Conservation (phyloP, 2,888 invertebrate genomes). For the Nomada goodeniana region DNA sequence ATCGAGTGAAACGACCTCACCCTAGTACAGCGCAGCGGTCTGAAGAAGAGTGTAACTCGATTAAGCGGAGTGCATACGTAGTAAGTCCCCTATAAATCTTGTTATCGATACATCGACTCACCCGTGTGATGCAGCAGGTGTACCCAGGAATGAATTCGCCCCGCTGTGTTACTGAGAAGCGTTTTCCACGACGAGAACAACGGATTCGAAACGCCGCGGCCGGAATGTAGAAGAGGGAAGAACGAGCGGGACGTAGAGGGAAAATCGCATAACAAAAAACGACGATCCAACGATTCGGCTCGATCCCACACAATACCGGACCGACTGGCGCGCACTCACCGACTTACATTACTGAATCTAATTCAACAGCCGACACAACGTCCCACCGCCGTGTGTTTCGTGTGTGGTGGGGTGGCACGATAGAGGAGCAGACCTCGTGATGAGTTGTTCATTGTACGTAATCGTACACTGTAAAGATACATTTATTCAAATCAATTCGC, state of each 20-base stretch:
- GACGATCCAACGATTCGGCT: conserved; percentile 56
- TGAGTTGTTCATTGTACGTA: conserved; percentile 62
- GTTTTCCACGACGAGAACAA: not conserved
- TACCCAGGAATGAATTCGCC: conserved; percentile 1
- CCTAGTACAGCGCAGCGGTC: no score
- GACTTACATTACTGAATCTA: conserved; percentile 66
- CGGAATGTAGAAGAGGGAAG: not conserved
- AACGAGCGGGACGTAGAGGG: not conserved
- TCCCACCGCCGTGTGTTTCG: conserved; percentile 62
- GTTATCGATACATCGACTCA: conserved; percentile 31
- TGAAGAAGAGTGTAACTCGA: no score
- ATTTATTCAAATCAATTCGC: conserved; percentile 60
- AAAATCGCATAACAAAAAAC: conserved; percentile 58
- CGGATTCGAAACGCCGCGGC: conserved; percentile 3
- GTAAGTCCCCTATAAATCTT: no score
- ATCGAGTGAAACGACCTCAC: no score
- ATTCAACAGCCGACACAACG: conserved; percentile 63
- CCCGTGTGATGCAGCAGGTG: conserved; percentile 34
- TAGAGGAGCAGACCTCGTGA: conserved; percentile 70
- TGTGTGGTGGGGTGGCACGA: conserved; percentile 49
- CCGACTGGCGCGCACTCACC: conserved; percentile 59
- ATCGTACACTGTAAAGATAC: conserved; percentile 57
- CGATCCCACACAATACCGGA: conserved; percentile 60
- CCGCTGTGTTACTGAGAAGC: not conserved
- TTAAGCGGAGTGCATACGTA: no score